Base-by-base conservation (phyloP, 1,140 invertebrate genomes). In the Drosophila takahashii region DNA sequence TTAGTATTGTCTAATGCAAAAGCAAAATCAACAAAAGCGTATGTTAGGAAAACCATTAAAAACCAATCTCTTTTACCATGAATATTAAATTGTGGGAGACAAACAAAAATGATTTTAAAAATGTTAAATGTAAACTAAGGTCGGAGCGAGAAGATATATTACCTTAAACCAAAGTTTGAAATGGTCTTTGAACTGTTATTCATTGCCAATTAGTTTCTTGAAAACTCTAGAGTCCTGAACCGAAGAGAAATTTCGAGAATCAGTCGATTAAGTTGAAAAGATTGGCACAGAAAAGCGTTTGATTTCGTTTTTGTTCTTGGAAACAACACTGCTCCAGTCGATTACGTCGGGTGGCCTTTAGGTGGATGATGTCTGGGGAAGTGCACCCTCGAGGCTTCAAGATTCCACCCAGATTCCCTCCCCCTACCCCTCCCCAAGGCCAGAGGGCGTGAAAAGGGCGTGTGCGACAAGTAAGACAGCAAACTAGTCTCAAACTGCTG, bases 401-500 rank as follows among this genome's bases (percentile, higher is more conserved):
- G 34, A 42, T 26, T 34, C 29, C 48, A 53, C 58, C 27, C 27
- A 22, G 27, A 34, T 22, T 22, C 13, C n/a, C 44, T 18, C 37
- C n/a, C 27, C 10, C 5, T 32, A 0, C 44, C 44, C 8, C 22
- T 8, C 11, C 44, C 69, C 45, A 59, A 71, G 66, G 66, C 37
- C 66, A 47, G 34, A 32, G 48, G 69, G 70, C 32, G 70, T 52
- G 56, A 39, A 47, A 32, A 22, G 48, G 69, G 70, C 32, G 70
- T 52, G 70, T 34, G 37, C 32, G 44, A 42, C 27, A 37, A 36
- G 62, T 34, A 58, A 34, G 44, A 27, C 15, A 13, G 64, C 48
- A 56, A 65, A 71, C 64, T 50, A 53, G 67, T 61, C 69, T 50
- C 69, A 3, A 73, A 72, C 67, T 72, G 70, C 62, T 75, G 72